Evolutionary conservation across 2,113 vertebrate species (phyloP), one percentile per base, ranked within the genome.

Genomic region (Ailuropoda melanoleuca): DNA sequence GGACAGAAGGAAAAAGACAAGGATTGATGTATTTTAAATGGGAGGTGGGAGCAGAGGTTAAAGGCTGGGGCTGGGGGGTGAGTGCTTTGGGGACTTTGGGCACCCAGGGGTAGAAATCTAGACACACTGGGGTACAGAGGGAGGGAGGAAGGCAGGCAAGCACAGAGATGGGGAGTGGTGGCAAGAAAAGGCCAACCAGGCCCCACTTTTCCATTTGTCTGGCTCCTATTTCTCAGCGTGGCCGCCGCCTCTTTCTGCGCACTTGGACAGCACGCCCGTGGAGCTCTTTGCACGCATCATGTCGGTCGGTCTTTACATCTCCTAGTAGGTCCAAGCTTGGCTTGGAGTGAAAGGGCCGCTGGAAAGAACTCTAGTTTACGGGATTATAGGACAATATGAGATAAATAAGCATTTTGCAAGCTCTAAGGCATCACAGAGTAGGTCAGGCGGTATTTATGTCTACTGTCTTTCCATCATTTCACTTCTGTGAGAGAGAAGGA

Each of bases 201-300:
- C 14, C 17, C 21, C 3, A 3, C 18, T 75, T 68, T 56, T 56
- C 62, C 11, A 12, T 39, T 68, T 86, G 39, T 37, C 56, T 58
- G 15, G 7, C 34, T 70, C 43, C 62, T 75, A 21, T 26, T 46
- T 34, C 68, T 93, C 21, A 34, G 8, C 4, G 4, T 8, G 17
- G n/a, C 0, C 6, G 2, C 6, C 21, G 1, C 13, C 10, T 83
- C 34, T 34, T 43, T 3, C 13, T 31, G 34, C 7, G 24, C 23
- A 11, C 39, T 18, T 48, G 10, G 0, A 10, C 2, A 11, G 26
- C 88, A 74, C 6, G 53, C 24, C 1, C 0, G 0, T 3, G 53
- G 62, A 46, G 48, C 8, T 34, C 34, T 77, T 64, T 37, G 18
- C 29, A 2, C 14, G 2, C 6, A 56, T 62, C 55, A 10, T 3